phyloP scores from a whole-genome alignment of 2,113 vertebrate species.

The Oryzias woworae region DNA sequence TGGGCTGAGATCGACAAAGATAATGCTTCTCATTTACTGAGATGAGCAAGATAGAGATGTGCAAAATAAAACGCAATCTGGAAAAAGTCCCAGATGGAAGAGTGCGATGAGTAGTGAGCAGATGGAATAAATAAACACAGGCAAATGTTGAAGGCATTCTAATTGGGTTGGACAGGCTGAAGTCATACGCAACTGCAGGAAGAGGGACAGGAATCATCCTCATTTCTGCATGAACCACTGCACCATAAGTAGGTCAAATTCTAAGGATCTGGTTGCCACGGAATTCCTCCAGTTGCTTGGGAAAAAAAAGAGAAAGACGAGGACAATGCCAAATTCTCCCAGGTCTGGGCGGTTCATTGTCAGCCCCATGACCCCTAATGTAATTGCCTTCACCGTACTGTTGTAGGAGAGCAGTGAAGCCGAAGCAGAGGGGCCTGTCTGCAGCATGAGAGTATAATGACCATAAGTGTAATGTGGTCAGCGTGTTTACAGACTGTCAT shows the following conservation, averaged over 20 bases:
- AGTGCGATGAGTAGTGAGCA: not conserved
- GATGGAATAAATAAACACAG: not conserved
- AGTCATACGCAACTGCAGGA: not conserved
- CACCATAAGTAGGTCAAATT: conserved; percentile 10
- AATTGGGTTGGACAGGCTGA: not conserved
- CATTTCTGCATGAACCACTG: not conserved
- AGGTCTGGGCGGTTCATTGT: conserved; percentile 6
- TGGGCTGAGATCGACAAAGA: not conserved
- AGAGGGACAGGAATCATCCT: not conserved
- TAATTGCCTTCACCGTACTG: conserved; percentile 12
- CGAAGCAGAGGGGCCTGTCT: not conserved
- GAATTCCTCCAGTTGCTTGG: conserved; percentile 15
- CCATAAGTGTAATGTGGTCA: not conserved
- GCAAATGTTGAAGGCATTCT: not conserved
- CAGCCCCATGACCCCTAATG: conserved; percentile 14
- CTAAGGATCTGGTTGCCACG: not conserved
- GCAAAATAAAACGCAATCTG: not conserved
- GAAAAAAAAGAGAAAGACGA: conserved; percentile 13
- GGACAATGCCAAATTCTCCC: conserved; percentile 4
- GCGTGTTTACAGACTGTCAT: not conserved
- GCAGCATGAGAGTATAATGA: not conserved
- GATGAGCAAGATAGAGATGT: not conserved
- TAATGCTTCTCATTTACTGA: not conserved
- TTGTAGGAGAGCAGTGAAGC: conserved; percentile 1
- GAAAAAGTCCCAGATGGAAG: not conserved